Percentiles rank a stretch among this genome's conserved stretches.
phyloP scores from a whole-genome alignment of 2,113 vertebrate species.

The Eleginops maclovinus region DNA sequence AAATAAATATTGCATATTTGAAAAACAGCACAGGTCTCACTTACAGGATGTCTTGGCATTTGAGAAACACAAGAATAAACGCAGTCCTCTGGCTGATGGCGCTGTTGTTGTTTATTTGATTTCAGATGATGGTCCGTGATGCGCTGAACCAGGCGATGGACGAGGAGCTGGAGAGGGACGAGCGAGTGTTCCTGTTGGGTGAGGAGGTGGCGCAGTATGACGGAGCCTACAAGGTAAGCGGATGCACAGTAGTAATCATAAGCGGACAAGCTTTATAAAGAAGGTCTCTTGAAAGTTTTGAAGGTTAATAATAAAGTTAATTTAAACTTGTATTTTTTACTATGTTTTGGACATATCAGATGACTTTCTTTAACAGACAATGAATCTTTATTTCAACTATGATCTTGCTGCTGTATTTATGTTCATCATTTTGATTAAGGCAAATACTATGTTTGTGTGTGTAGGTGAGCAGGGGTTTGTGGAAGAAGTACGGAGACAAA shows the following conservation, averaged over 20 bases:
- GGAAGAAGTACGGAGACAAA: conserved; percentile 99
- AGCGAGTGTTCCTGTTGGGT: conserved; percentile 93
- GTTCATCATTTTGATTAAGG: neutral
- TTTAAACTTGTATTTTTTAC: too few relatives aligned
- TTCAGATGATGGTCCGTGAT: conserved; percentile 94
- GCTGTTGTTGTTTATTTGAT: neutral
- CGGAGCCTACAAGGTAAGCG: conserved; percentile 94
- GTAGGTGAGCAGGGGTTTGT: conserved; percentile 95
- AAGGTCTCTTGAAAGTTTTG: too few relatives aligned
- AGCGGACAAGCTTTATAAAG: neutral
- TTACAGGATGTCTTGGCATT: neutral
- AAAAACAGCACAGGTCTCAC: too few relatives aligned
- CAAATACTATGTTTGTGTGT: neutral
- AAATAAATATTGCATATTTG: too few relatives aligned
- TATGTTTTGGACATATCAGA: too few relatives aligned
- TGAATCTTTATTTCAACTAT: too few relatives aligned
- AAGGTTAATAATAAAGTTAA: too few relatives aligned
- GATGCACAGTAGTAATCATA: rapidly evolving
- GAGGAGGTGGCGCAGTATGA: conserved; percentile 99
- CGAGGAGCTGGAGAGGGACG: conserved; percentile 96
- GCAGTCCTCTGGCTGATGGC: neutral
- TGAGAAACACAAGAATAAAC: neutral
- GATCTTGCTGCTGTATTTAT: too few relatives aligned
- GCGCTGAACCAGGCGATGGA: conserved; percentile 98
- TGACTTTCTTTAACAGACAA: too few relatives aligned